Evolutionary conservation across 2,888 invertebrate species (phyloP).

Genomic region (Metalampra italica): DNA sequence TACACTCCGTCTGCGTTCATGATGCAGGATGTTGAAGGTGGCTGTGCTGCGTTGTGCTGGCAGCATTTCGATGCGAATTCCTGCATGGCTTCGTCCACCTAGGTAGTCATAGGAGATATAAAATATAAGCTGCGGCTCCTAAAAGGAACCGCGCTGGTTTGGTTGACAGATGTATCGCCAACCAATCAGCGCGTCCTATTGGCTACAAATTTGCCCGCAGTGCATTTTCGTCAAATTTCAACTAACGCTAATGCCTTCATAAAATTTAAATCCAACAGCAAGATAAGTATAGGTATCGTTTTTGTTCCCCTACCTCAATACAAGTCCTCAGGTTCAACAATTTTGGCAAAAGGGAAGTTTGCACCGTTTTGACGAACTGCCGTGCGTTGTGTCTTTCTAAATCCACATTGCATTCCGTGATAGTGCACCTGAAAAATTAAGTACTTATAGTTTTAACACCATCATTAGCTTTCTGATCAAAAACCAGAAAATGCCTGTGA

Average conservation of each 20-base stretch:
- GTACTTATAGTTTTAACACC: not conserved
- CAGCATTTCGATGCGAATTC: constrained; percentile 95
- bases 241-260: no score
- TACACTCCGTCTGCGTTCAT: constrained; percentile 98
- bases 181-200: no score
- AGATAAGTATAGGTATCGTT: no score
- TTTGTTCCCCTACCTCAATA: constrained; percentile 79
- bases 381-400: constrained; percentile 92
- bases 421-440: constrained; percentile 53
- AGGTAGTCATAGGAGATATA: no score
- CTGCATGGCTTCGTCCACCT: constrained; percentile 93
- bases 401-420: constrained; percentile 85
- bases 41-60: constrained; percentile 83
- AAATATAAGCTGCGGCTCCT: no score
- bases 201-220: no score
- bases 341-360: constrained; percentile 86
- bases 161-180: no score
- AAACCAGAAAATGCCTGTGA: not conserved
- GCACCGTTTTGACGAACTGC: constrained; percentile 88
- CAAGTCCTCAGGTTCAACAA: constrained; percentile 86
- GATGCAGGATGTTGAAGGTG: constrained; percentile 83
- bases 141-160: no score
- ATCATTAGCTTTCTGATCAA: not conserved
- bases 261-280: no score
- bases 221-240: no score